These are phyloP conservation scores for Diplazon laetatorius DNA, from an alignment of 2,888 invertebrate genomes.

Conservation along the genomic window DNA sequence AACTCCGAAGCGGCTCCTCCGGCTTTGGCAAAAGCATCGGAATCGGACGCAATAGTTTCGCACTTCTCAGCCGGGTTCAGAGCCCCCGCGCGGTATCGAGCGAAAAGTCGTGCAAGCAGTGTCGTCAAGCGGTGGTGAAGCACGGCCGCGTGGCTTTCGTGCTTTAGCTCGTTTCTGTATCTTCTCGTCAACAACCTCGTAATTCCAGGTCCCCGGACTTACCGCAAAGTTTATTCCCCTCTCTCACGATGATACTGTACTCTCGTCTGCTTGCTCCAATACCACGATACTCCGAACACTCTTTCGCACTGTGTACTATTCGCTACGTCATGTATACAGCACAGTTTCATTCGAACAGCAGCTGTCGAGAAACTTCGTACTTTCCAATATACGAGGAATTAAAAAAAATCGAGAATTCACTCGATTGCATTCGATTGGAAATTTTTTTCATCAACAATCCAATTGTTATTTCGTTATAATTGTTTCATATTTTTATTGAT, in stretches of 20 bases:
- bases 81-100: constrained; percentile 43
- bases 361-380: too few relatives aligned
- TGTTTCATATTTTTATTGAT: too few relatives aligned
- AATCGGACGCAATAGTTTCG: constrained; percentile 28
- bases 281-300: constrained; percentile 1
- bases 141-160: constrained; percentile 28
- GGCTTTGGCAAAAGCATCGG: constrained; percentile 20
- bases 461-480: too few relatives aligned
- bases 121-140: constrained; percentile 1
- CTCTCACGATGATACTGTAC: not conserved
- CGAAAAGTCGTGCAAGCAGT: constrained; percentile 33
- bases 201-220: constrained; percentile 42
- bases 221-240: constrained; percentile 36
- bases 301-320: not conserved
- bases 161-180: constrained; percentile 39
- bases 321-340: not conserved
- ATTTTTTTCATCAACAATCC: too few relatives aligned
- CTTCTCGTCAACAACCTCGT: constrained; percentile 48
- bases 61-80: constrained; percentile 39
- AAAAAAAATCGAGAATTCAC: too few relatives aligned
- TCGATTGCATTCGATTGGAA: too few relatives aligned
- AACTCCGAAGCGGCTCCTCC: not conserved
- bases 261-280: not conserved
- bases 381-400: too few relatives aligned
- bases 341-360: not conserved